Base-by-base conservation (phyloP, 35 echinoderm and acorn worm genomes). In the Ptychodera flava region DNA sequence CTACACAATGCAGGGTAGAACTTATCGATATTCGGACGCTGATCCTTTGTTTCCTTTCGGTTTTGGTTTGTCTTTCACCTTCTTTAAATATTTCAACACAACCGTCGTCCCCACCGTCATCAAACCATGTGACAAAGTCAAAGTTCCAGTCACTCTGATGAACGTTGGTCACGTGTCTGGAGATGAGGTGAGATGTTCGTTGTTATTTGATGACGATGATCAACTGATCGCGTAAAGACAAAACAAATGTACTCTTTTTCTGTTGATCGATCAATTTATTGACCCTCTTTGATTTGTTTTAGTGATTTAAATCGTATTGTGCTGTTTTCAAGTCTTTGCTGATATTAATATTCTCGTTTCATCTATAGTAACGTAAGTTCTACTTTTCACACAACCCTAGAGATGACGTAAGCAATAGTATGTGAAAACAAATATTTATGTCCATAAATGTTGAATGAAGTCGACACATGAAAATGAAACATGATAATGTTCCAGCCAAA, bases 131-230 rank as follows among this genome's bases (percentile, higher is more conserved):
- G 80, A 93, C 35, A 89, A 93, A 82, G 83, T 84, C 16, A 89
- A 83, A 0, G 84, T 93, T 1, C 80, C 35, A 16, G 91, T 93
- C 31, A 86, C 83, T 0, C 38, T 93, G 76, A 76, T 32, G 28
- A 93, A 93, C 82, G 85, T 86, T 1, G 91, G 91, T 0, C 81
- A 77, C 37, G 35, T 77, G 31, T 32, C 77, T 33, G 88, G 87
- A 34, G 87, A 93, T 89, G 91, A 93, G 91, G 91, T 93, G 77
- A 12, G 91, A 27, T 6, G 1, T n/a, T n/a, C n/a, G n/a, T n/a
- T n/a, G n/a, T n/a, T n/a, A n/a, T n/a, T n/a, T n/a, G n/a, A n/a
- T n/a, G n/a, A n/a, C n/a, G n/a, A n/a, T n/a, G n/a, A n/a, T n/a
- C n/a, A n/a, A n/a, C n/a, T n/a, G n/a, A n/a, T n/a, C n/a, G n/a